These are phyloP conservation scores for Entosphenus tridentatus DNA, from an alignment of 2,113 vertebrate species.

Conservation along the genomic window DNA sequence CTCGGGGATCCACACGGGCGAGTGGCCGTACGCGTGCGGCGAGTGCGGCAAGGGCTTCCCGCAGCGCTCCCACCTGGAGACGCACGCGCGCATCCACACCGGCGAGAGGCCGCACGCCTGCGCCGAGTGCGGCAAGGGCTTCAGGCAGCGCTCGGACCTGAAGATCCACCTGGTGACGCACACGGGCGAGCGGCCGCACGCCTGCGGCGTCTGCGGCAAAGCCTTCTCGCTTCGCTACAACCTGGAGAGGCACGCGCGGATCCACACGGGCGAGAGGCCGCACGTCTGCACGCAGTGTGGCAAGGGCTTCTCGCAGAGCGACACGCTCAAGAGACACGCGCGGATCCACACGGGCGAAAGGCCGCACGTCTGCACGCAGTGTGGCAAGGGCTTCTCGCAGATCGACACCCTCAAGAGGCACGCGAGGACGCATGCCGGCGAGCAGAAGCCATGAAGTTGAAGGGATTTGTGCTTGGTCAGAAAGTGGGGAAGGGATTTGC, in stretches of 20 bases:
- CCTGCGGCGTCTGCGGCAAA: neutral
- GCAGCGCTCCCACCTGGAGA: constrained; percentile 14
- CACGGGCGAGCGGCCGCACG: neutral
- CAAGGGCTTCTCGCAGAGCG: neutral
- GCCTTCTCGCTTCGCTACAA: neutral
- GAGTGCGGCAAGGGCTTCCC: constrained; percentile 19
- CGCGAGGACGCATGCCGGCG: constrained; percentile 12
- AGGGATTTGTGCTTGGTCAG: too few relatives aligned
- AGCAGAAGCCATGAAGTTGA: neutral
- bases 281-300: neutral
- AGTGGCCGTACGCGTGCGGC: constrained; percentile 14
- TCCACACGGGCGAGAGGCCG: neutral
- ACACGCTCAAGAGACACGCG: constrained; percentile 3
- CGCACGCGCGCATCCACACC: constrained; percentile 14
- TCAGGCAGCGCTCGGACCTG: constrained; percentile 31
- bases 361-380: constrained; percentile 35
- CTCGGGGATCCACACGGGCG: neutral
- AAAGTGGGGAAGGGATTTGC: too few relatives aligned
- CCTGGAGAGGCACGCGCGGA: neutral
- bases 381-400: constrained; percentile 23
- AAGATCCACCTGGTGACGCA: constrained; percentile 38
- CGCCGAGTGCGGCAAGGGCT: constrained; percentile 14
- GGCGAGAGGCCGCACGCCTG: constrained; percentile 14
- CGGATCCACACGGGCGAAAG: neutral
- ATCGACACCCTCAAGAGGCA: constrained; percentile 15